These are phyloP conservation scores for Megaceryle alcyon DNA, from an alignment of 2,797 vertebrate species.

Conservation along the genomic window DNA sequence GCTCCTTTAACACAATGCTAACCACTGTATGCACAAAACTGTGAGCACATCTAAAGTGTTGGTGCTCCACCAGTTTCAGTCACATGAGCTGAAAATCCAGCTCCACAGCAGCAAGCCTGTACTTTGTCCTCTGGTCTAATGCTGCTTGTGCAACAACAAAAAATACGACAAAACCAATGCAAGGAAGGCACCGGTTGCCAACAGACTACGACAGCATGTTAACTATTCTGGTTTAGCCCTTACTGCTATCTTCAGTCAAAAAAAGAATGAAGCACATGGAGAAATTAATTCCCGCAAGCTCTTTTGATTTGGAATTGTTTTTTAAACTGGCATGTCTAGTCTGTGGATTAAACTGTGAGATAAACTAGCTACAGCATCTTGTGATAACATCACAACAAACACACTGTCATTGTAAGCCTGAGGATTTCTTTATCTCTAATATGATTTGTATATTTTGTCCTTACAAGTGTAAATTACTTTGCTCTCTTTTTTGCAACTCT, in stretches of 20 bases:
- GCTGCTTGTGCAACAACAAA: not conserved
- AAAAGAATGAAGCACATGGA: not conserved
- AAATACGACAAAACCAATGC: not conserved
- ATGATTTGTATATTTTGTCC: slow-evolving; percentile 18
- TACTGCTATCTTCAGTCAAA: not conserved
- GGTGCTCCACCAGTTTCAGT: not conserved
- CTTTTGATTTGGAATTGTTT: not conserved
- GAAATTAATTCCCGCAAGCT: not conserved
- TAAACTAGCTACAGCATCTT: not conserved
- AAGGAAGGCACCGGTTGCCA: not conserved
- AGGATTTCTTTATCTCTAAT: not conserved
- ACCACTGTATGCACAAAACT: accelerated
- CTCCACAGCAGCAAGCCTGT: not conserved
- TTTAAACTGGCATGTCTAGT: not conserved
- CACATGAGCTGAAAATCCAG: not conserved
- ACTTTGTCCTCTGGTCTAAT: not conserved
- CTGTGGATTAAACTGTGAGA: not conserved
- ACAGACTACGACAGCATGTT: accelerated
- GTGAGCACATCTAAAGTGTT: not conserved
- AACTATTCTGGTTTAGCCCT: not conserved
- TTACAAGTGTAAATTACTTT: not conserved
- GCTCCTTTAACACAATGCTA: not conserved
- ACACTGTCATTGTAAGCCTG: not conserved
- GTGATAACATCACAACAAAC: not conserved
- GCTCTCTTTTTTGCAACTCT: not conserved